Evolutionary conservation across 2,888 invertebrate species (phyloP), one percentile per base, ranked within the genome.

Genomic region (Chloromyia formosa): DNA sequence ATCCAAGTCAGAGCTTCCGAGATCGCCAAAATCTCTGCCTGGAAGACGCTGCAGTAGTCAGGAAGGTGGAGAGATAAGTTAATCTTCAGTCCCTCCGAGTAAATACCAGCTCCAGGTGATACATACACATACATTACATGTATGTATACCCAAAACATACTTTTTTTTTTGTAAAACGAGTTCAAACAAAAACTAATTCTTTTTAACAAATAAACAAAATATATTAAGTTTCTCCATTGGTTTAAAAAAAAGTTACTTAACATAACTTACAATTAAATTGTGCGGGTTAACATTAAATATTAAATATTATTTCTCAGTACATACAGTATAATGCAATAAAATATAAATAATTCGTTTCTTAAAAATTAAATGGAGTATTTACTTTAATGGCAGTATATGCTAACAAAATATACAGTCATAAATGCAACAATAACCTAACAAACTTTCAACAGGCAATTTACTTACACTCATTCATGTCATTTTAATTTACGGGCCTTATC

Each of bases 181-280:
- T n/a, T n/a, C n/a, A n/a, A n/a, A n/a, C n/a, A n/a, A 35, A 35
- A 35, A 35, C 7, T 18, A 0, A 42, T 40, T 22, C 40, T 27
- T 62, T 35, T 54, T 73, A 75, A 75, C 75, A 73, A 75, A 73
- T 68, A 68, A 75, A 75, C 75, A 75, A 75, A 73, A 75, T 75
- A 75, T 75, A 75, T 75, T 75, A 35, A 35, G 7, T 66, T 49
- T 27, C 2, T 45, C 22, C 14, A 49, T 20, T 66, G 12, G 45
- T 1, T 53, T 20, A 53, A 69, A 12, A 66, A 20, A 66, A 45
- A 16, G 49, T 12, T 58, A 58, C 42, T 35, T 35, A 35, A 22
- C 22, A 71, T 71, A 40, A 73, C 74, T 54, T 62, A 20, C 56
- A 60, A 62, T 27, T 40, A 45, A 40, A 45, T 7, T 45, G 54